Conservation (phyloP, 2,888 invertebrate genomes). For the Amiota mariae region DNA sequence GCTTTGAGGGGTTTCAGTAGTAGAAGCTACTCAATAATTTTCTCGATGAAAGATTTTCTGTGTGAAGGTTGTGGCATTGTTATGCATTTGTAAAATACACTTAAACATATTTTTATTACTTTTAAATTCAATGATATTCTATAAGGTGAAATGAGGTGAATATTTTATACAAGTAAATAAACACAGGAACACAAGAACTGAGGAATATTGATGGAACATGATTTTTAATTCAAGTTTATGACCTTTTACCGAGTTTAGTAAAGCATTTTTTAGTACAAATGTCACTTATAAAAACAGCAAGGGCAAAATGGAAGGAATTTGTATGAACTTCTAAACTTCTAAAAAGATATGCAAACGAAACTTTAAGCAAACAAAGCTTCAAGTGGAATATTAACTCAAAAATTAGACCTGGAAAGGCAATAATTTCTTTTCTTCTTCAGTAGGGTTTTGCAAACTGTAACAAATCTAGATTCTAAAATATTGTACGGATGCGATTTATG, state of each 20-base stretch:
- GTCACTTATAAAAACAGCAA: neutral
- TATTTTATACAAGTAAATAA: neutral
- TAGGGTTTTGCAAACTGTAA: no score
- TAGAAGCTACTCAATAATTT: slow-evolving; percentile 59
- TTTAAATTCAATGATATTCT: neutral
- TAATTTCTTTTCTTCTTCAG: no score
- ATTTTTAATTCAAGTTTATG: no score
- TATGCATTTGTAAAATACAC: slow-evolving; percentile 29
- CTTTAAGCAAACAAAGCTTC: no score
- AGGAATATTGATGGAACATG: neutral
- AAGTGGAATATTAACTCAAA: no score
- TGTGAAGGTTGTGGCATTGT: slow-evolving; percentile 70
- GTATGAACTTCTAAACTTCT: neutral
- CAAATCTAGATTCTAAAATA: no score
- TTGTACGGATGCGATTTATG: no score
- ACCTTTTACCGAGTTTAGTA: neutral
- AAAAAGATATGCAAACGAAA: no score
- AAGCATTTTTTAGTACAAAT: no score
- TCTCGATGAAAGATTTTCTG: slow-evolving; percentile 71
- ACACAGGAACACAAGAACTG: neutral
- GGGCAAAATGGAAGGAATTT: neutral
- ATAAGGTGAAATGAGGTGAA: no score
- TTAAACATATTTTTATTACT: neutral
- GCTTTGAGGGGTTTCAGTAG: no score
- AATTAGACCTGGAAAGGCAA: no score